Evolutionary conservation across 1,140 invertebrate genomes (phyloP).

Genomic region (Meloidogyne chitwoodi): DNA sequence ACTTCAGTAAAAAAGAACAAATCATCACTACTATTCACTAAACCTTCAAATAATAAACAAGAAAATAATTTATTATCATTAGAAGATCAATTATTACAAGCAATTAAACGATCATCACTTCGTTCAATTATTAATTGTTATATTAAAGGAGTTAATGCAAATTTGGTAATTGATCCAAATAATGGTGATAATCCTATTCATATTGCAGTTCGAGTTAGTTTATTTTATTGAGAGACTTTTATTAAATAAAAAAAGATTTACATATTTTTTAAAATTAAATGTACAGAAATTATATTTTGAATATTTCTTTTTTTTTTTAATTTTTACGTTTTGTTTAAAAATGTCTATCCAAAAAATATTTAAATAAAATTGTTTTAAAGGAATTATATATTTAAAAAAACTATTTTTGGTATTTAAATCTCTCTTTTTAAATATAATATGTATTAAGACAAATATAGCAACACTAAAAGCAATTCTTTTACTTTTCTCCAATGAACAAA

Average conservation of each 20-base stretch:
- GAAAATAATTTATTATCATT: slow-evolving; percentile 33
- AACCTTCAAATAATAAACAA: slow-evolving; percentile 39
- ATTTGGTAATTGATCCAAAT: neutral
- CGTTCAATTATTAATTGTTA: neutral
- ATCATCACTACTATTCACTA: neutral
- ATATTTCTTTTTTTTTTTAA: neutral
- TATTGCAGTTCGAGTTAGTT: slow-evolving; percentile 15
- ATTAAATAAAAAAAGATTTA: neutral
- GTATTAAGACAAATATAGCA: neutral
- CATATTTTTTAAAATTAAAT: neutral
- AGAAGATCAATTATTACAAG: neutral
- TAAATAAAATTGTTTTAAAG: no score
- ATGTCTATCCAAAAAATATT: no score
- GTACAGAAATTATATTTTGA: neutral
- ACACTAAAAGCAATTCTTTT: neutral
- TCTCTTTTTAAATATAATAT: neutral
- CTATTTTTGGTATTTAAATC: no score
- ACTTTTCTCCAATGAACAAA: neutral
- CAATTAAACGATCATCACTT: neutral
- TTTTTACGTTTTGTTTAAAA: no score
- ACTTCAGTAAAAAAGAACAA: neutral
- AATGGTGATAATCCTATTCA: slow-evolving; percentile 31
- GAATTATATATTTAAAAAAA: no score
- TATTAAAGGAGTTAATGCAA: neutral
- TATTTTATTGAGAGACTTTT: neutral